Percentiles rank a stretch among this genome's conserved stretches.
phyloP scores from a whole-genome alignment of 2,888 invertebrate genomes.

The Lomographa bimaculata region DNA sequence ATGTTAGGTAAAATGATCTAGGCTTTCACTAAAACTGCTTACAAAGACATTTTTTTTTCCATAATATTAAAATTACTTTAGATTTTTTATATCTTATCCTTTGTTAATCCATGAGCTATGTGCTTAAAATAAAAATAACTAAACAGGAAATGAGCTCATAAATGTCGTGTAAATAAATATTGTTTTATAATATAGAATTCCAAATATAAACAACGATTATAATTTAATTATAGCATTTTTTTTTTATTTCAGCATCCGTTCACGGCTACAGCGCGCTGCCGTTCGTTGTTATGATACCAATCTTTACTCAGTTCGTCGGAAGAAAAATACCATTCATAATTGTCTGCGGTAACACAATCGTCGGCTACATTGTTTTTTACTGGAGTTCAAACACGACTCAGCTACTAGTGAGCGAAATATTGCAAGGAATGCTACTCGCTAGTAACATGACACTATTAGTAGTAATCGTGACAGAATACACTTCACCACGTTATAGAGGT shows the following conservation, averaged over 20 bases:
- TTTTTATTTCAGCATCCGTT: slow-evolving; percentile 47
- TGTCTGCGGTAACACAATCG: slow-evolving; percentile 38
- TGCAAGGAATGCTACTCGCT: slow-evolving; percentile 48
- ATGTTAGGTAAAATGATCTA: too few relatives aligned
- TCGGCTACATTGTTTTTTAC: slow-evolving; percentile 48
- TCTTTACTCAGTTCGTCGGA: slow-evolving; percentile 42
- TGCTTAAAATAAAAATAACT: too few relatives aligned
- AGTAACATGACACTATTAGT: slow-evolving; percentile 48
- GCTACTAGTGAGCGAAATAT: slow-evolving; percentile 45
- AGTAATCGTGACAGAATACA: slow-evolving; percentile 50
- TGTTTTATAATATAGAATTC: too few relatives aligned
- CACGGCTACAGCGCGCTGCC: slow-evolving; percentile 47
- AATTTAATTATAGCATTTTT: too few relatives aligned
- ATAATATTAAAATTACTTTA: too few relatives aligned
- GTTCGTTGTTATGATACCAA: slow-evolving; percentile 46
- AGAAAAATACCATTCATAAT: slow-evolving; percentile 46
- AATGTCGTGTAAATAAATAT: too few relatives aligned
- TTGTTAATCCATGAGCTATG: too few relatives aligned
- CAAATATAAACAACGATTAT: too few relatives aligned
- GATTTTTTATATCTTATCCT: too few relatives aligned
- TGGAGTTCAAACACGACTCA: slow-evolving; percentile 44
- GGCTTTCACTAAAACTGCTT: too few relatives aligned
- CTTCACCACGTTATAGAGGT: slow-evolving; percentile 51
- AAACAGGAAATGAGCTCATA: too few relatives aligned
- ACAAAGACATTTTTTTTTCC: too few relatives aligned